Conservation (phyloP, 2,113 vertebrate species). For the Nipponia nippon region DNA sequence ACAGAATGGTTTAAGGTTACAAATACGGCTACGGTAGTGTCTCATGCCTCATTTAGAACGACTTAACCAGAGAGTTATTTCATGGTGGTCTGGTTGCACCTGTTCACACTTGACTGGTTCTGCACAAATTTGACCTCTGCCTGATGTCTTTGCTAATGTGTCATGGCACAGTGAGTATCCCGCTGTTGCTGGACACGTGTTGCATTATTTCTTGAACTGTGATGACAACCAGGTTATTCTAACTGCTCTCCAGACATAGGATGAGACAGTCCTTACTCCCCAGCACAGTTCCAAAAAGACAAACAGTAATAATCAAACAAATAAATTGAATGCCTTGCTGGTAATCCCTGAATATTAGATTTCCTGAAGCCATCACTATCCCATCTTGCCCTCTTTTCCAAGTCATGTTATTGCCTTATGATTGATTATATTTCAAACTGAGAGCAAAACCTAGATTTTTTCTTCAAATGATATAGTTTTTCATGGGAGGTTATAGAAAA, state of each 20-base stretch:
- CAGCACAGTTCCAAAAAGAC: not conserved
- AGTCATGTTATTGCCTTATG: not conserved
- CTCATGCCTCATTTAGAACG: not conserved
- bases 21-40: not conserved
- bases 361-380: not conserved
- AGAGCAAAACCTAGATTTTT: not conserved
- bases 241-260: not conserved
- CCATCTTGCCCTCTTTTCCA: not conserved
- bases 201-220: conserved; percentile 10
- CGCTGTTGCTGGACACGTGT: not conserved
- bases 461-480: not conserved
- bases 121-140: conserved; percentile 31
- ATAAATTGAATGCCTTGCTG: not conserved
- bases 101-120: conserved; percentile 37
- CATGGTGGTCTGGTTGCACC: conserved; percentile 25
- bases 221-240: not conserved
- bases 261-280: not conserved
- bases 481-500: not conserved
- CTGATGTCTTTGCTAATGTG: not conserved
- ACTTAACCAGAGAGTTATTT: conserved; percentile 14
- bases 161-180: not conserved
- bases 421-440: not conserved
- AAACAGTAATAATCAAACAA: not conserved
- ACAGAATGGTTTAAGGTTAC: not conserved
- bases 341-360: not conserved